Conservation (phyloP, 2,888 invertebrate genomes). For the Drosophila suboccidentalis region DNA sequence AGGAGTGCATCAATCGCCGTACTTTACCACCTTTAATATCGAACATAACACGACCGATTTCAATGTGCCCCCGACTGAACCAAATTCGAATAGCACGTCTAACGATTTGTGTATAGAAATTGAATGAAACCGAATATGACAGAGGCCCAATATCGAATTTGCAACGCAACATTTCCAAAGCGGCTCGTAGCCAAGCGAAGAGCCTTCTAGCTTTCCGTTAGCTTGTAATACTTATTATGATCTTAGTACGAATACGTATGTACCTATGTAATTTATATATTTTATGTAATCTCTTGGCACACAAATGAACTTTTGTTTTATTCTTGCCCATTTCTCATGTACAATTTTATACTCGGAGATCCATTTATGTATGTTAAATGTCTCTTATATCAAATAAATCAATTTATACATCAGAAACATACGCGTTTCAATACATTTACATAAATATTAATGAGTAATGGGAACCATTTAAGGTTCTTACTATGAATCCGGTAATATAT, state of each 20-base stretch:
- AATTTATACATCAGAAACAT: conserved; percentile 18
- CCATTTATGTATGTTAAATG: conserved; percentile 19
- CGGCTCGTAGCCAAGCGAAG: conserved; percentile 73
- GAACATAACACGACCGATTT: conserved; percentile 70
- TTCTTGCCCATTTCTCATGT: conserved; percentile 11
- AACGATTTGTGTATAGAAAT: conserved; percentile 69
- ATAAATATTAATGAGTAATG: no score
- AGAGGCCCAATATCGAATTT: conserved; percentile 50
- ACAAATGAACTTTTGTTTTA: conserved; percentile 27
- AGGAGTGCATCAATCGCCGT: conserved; percentile 27
- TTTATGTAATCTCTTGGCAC: conserved; percentile 31
- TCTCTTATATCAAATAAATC: conserved; percentile 19
- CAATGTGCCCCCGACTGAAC: conserved; percentile 80
- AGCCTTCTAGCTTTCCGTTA: conserved; percentile 73
- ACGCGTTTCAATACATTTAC: background rate
- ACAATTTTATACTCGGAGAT: conserved; percentile 21
- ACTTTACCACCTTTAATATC: conserved; percentile 47
- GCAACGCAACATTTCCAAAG: conserved; percentile 74
- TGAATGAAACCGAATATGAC: conserved; percentile 53
- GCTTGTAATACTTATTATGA: conserved; percentile 49
- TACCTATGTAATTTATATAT: conserved; percentile 52
- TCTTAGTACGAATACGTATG: conserved; percentile 61
- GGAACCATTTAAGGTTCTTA: no score
- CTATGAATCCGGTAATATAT: no score
- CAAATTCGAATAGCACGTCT: conserved; percentile 48